A percentile compares a stretch with the other conserved stretches of the same genome.
Conservation (phyloP, 2,113 vertebrate species). For the Phainopepla nitens region DNA sequence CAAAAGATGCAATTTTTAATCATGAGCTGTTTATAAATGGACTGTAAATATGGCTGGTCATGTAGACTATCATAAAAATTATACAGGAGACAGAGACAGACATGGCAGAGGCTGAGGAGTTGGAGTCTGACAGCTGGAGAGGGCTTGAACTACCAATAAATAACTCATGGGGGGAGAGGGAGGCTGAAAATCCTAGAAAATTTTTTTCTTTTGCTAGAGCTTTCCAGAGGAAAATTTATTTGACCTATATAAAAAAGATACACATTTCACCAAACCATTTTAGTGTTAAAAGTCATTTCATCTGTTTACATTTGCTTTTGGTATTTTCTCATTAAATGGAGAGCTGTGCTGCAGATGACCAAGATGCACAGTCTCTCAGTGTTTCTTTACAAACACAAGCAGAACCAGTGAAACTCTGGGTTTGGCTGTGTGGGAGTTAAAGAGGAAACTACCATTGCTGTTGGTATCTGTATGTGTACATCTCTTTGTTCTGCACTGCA, state of each 20-base stretch:
- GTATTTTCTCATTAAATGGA: neutral
- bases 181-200: neutral
- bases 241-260: neutral
- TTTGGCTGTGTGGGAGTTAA: neutral
- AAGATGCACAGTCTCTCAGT: neutral
- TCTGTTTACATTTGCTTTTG: neutral
- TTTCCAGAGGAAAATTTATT: neutral
- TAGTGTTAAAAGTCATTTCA: neutral
- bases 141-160: neutral
- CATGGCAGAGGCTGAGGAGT: neutral
- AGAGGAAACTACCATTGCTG: neutral
- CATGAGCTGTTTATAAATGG: neutral
- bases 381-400: rapidly evolving
- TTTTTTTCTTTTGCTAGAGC: neutral
- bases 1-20: neutral
- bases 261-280: neutral
- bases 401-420: neutral
- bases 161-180: rapidly evolving
- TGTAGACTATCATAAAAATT: neutral
- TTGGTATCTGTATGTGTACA: rapidly evolving
- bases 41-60: neutral
- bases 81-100: neutral
- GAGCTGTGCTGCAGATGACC: neutral
- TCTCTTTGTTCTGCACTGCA: neutral
- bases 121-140: neutral